These are phyloP conservation scores for Eulithis testata DNA, from an alignment of 2,888 invertebrate genomes.

Conservation along the genomic window DNA sequence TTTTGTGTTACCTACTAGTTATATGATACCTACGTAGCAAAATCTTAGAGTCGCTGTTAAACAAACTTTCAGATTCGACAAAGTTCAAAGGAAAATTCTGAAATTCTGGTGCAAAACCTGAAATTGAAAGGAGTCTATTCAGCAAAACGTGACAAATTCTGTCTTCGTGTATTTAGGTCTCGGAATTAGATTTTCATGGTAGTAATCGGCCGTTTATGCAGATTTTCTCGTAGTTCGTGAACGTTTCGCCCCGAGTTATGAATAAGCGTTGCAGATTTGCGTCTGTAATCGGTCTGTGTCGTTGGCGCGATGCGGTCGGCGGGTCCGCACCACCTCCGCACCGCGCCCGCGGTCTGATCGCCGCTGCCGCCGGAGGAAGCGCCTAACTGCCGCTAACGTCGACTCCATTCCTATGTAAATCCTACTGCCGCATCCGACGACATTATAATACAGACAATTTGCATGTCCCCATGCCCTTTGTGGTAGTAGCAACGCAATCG, in stretches of 20 bases:
- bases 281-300: constrained; percentile 59
- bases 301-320: constrained; percentile 22
- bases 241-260: constrained; percentile 69
- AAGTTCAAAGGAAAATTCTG: constrained; percentile 21
- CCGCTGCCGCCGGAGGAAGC: constrained; percentile 56
- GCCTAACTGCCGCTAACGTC: constrained; percentile 67
- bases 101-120: constrained; percentile 35
- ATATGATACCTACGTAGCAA: neutral
- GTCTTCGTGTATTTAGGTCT: constrained; percentile 54
- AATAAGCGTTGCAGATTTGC: constrained; percentile 72
- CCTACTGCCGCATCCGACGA: constrained; percentile 64
- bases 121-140: constrained; percentile 41
- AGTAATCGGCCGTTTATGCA: constrained; percentile 74
- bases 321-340: constrained; percentile 23
- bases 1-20: constrained; percentile 1
- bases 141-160: constrained; percentile 48
- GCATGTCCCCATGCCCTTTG: constrained; percentile 76
- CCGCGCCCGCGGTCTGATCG: constrained; percentile 42
- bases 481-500: constrained; percentile 46
- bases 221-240: constrained; percentile 62
- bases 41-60: constrained; percentile 9
- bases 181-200: constrained; percentile 63
- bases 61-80: constrained; percentile 22
- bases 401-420: constrained; percentile 82
- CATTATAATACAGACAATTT: constrained; percentile 76